A percentile compares a stretch with the other conserved stretches of the same genome.
Conservation (phyloP, 2,888 invertebrate species). For the Ophonus ardosiacus region DNA sequence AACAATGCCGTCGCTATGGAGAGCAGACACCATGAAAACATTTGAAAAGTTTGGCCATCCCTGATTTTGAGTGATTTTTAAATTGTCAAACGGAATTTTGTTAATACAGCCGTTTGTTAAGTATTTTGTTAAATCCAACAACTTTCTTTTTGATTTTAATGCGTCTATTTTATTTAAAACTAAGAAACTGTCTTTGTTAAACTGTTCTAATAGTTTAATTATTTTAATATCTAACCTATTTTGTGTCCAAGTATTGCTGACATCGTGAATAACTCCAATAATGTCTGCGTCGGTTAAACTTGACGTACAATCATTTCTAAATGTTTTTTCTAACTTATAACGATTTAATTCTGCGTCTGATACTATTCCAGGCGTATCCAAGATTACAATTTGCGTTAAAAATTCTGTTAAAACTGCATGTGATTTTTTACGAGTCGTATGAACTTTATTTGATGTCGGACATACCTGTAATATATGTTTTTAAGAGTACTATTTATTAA, state of each 20-base stretch:
- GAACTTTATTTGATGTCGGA: slow-evolving; percentile 93
- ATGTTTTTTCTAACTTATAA: slow-evolving; percentile 78
- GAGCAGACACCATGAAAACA: slow-evolving; percentile 94
- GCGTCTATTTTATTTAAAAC: slow-evolving; percentile 93
- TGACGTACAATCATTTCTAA: slow-evolving; percentile 80
- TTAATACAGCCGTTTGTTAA: slow-evolving; percentile 80
- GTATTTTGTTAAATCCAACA: slow-evolving; percentile 84
- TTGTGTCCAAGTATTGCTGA: slow-evolving; percentile 83
- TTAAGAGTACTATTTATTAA: not conserved
- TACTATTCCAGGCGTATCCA: slow-evolving; percentile 96
- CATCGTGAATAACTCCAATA: slow-evolving; percentile 92
- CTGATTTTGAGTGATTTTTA: slow-evolving; percentile 65
- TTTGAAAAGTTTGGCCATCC: slow-evolving; percentile 89
- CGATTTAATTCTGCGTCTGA: slow-evolving; percentile 82
- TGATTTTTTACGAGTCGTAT: slow-evolving; percentile 88
- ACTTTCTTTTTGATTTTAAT: slow-evolving; percentile 83
- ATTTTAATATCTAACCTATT: slow-evolving; percentile 84
- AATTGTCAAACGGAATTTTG: slow-evolving; percentile 69
- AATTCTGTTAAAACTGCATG: slow-evolving; percentile 85
- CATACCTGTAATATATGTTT: slow-evolving; percentile 82
- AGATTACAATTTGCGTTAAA: slow-evolving; percentile 92
- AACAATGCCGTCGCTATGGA: slow-evolving; percentile 79
- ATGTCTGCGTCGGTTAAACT: slow-evolving; percentile 84
- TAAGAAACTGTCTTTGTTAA: slow-evolving; percentile 82
- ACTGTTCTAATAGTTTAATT: slow-evolving; percentile 81